A percentile compares a stretch with the other conserved stretches of the same genome.
These are phyloP conservation scores for Drosophila mimica DNA, from an alignment of 2,888 invertebrate genomes.

Conservation along the genomic window DNA sequence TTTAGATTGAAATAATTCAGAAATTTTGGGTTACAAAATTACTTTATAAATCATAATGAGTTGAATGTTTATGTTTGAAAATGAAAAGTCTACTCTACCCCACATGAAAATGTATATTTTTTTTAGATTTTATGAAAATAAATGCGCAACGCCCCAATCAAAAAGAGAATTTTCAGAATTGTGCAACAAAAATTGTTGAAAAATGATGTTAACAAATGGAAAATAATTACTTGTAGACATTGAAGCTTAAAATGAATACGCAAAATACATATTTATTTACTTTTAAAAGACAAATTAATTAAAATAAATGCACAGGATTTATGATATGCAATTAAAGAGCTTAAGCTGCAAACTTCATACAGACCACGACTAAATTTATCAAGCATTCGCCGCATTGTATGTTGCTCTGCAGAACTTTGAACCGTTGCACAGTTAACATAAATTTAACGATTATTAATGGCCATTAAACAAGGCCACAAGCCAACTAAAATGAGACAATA, in stretches of 20 bases:
- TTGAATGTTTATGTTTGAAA: not conserved
- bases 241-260: constrained; percentile 2
- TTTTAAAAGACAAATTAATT: constrained; percentile 18
- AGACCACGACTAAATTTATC: constrained; percentile 22
- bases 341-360: not conserved
- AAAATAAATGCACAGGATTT: constrained; percentile 5
- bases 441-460: constrained; percentile 79
- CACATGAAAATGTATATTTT: not conserved
- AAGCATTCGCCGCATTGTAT: constrained; percentile 53
- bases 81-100: not conserved
- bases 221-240: constrained; percentile 12
- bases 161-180: not conserved
- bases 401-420: constrained; percentile 36
- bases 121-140: not conserved
- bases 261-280: not conserved
- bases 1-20: not conserved
- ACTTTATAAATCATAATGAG: not conserved
- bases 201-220: not conserved
- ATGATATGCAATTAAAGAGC: constrained; percentile 17
- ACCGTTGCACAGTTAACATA: constrained; percentile 57
- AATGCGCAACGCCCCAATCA: not conserved
- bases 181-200: not conserved
- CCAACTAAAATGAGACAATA: constrained; percentile 57
- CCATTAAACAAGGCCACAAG: constrained; percentile 65
- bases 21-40: not conserved